phyloP scores from a whole-genome alignment of 2,113 vertebrate genomes.

The Theristicus caerulescens region DNA sequence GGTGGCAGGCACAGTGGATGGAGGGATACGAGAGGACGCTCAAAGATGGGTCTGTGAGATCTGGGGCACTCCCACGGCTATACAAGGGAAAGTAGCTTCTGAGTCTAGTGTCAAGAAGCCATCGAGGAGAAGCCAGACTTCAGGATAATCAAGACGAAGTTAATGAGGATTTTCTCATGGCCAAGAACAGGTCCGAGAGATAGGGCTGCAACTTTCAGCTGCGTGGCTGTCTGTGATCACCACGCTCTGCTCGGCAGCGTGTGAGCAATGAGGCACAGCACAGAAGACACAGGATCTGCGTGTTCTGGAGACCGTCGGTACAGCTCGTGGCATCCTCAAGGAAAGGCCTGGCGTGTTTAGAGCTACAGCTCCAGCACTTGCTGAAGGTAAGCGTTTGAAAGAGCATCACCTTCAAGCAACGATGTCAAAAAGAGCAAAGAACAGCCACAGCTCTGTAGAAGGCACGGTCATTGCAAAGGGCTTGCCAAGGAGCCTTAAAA shows the following conservation, averaged over 20 bases:
- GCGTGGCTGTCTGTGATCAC: neutral
- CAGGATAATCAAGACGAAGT: neutral
- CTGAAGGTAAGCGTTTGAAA: neutral
- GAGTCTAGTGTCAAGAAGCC: neutral
- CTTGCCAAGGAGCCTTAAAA: neutral
- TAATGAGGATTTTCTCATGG: neutral
- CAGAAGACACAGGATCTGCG: neutral
- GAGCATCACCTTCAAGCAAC: neutral
- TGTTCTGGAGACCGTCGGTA: neutral
- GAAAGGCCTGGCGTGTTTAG: neutral
- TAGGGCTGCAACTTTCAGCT: no score
- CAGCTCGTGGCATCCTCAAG: neutral
- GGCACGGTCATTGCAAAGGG: neutral
- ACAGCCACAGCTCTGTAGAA: neutral
- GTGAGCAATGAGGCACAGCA: no score
- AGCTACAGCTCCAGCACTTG: neutral
- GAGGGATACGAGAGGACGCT: neutral
- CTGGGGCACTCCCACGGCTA: neutral
- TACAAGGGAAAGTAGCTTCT: neutral
- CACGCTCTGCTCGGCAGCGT: neutral
- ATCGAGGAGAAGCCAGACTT: neutral
- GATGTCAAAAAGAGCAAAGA: no score
- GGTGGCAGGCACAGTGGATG: neutral
- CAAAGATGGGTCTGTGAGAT: neutral
- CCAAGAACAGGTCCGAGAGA: neutral